Base-by-base conservation (phyloP, 2,113 vertebrate genomes). In the Trematocara zebra region DNA sequence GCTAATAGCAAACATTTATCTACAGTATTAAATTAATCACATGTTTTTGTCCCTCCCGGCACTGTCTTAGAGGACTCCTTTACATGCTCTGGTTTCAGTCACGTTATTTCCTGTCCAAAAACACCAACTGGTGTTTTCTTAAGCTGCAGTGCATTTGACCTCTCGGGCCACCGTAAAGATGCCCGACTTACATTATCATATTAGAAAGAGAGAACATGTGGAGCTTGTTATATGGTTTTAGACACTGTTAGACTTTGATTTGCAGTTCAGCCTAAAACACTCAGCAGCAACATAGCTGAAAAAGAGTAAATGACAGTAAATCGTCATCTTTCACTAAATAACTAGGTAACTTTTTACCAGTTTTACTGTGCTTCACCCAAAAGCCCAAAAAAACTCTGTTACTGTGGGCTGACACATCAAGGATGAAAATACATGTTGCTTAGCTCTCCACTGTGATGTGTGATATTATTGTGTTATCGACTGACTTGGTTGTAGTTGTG, bases 1-100 rank as follows among this genome's bases (percentile, higher is more conserved):
- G 61, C 33, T 67, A 40, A 40, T 37, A 11, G 31, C 61, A 67
- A 20, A 67, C 33, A 67, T 67, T 37, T 67, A 67, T 67, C 18
- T 67, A 67, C 61, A 20, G 61, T 67, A 40, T 40, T 67, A 20
- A 37, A 67, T 40, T 3, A 67, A 67, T 40, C 6, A 1, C 33
- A 64, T 2, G 2, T 40, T 40, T 3, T 67, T 40, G 31, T 67
- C 61, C 61, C 18, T 67, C 61, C 20, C 2, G 1, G 3, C 18
- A 67, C 61, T 20, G 1, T 8, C 61, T 67, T 18, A 40, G 18
- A 5, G 18, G 6, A 8, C 33, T 67, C 33, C 4, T 67, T 67
- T 20, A 20, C 61, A 14, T 37, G 59, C 33, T 37, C 33, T 37
- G 61, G 33, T 67, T 40, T 67, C 18, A 8, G 61, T 20, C 61